Percentiles rank a stretch among this genome's conserved stretches.
phyloP scores from a whole-genome alignment of 2,888 invertebrate species.

The Crematogaster levior region DNA sequence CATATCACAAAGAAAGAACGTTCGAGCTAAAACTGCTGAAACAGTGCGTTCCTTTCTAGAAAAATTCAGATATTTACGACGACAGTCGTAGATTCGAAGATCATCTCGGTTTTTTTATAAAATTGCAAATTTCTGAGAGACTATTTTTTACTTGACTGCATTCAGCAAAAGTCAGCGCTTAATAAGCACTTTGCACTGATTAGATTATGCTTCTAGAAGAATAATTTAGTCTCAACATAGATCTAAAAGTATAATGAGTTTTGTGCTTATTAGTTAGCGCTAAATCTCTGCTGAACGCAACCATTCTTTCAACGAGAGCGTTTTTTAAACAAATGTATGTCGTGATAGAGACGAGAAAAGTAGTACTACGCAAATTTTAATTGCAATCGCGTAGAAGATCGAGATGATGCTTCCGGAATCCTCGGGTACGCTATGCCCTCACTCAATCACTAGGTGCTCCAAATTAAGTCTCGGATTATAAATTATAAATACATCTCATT shows the following conservation, averaged over 20 bases:
- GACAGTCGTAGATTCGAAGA: background rate
- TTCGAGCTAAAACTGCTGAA: background rate
- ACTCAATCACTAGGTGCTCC: constrained; percentile 17
- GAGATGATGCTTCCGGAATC: background rate
- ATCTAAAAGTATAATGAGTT: too few relatives aligned
- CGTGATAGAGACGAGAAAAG: background rate
- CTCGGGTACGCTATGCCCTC: background rate
- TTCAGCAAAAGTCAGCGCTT: too few relatives aligned
- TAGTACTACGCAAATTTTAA: background rate
- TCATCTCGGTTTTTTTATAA: background rate
- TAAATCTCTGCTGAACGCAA: too few relatives aligned
- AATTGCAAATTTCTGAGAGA: constrained; percentile 9
- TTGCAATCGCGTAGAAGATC: background rate
- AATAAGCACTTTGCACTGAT: too few relatives aligned
- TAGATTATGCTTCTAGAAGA: too few relatives aligned
- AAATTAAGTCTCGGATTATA: constrained; percentile 33
- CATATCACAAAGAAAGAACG: background rate
- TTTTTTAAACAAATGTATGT: background rate
- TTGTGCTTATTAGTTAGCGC: too few relatives aligned
- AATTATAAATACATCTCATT: constrained; percentile 11
- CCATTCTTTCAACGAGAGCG: background rate
- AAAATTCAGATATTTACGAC: background rate
- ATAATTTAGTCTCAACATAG: too few relatives aligned
- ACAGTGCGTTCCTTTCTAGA: background rate
- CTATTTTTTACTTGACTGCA: background rate